Evolutionary conservation across 2,797 vertebrate genomes (phyloP).

Genomic region (Eleutherodactylus coqui): DNA sequence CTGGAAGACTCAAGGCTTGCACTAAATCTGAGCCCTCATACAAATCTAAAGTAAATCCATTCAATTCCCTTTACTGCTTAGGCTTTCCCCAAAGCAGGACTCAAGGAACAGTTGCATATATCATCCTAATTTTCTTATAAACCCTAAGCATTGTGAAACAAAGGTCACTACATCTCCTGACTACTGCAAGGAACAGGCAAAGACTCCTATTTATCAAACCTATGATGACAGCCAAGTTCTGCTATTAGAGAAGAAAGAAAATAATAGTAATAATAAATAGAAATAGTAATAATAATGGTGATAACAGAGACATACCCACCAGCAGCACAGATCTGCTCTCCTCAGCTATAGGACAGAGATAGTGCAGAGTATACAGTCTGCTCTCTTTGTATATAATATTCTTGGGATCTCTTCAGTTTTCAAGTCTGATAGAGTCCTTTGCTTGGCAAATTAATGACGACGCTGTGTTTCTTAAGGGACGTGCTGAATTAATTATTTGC

Average conservation of each 20-base stretch:
- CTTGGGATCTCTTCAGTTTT: constrained; percentile 99
- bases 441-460: constrained; percentile 99
- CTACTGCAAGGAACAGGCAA: constrained; percentile 82
- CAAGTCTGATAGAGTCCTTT: constrained; percentile 99
- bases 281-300: not conserved
- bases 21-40: constrained; percentile 70
- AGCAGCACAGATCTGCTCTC: constrained; percentile 81
- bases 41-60: constrained; percentile 65
- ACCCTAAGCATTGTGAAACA: constrained; percentile 76
- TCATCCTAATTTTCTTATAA: constrained; percentile 69
- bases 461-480: constrained; percentile 99
- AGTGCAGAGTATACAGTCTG: constrained; percentile 83
- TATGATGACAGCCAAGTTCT: constrained; percentile 93
- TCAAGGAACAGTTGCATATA: constrained; percentile 61
- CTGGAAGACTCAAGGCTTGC: constrained; percentile 72
- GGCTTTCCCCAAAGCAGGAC: constrained; percentile 63
- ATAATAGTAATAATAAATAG: constrained; percentile 66
- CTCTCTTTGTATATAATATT: constrained; percentile 95
- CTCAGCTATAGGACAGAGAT: constrained; percentile 84
- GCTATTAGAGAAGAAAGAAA: constrained; percentile 88
- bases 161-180: constrained; percentile 81
- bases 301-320: constrained; percentile 89
- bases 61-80: constrained; percentile 61
- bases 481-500: constrained; percentile 99
- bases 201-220: constrained; percentile 92